phyloP scores from a whole-genome alignment of 2,113 vertebrate species.

The Phylloscopus trochiloides region DNA sequence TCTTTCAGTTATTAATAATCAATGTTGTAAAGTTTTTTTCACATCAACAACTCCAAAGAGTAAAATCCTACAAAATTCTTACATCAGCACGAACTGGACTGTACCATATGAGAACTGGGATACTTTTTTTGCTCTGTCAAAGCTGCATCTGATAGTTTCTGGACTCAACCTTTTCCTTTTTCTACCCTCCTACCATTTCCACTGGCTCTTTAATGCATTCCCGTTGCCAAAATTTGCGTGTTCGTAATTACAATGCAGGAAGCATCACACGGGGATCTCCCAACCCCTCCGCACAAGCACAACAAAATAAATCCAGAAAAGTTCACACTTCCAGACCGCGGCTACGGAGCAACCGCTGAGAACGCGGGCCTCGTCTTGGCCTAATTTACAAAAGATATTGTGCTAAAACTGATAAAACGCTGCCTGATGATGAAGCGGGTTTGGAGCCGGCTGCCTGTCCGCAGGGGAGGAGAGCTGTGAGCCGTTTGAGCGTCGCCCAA shows the following conservation, averaged over 20 bases:
- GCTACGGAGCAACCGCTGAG: not conserved
- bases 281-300: fast-evolving
- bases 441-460: not conserved
- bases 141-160: not conserved
- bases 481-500: not conserved
- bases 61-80: not conserved
- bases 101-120: not conserved
- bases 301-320: not conserved
- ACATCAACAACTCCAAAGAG: not conserved
- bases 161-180: not conserved
- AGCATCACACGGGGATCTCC: not conserved
- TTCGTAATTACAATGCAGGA: not conserved
- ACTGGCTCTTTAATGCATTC: not conserved
- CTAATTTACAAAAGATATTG: not conserved
- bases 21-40: not conserved
- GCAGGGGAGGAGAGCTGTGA: not conserved
- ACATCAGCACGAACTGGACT: fast-evolving
- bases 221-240: not conserved
- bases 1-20: not conserved
- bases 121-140: not conserved
- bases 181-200: not conserved
- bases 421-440: not conserved
- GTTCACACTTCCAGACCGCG: not conserved
- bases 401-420: not conserved
- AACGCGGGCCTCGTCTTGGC: not conserved